These are phyloP conservation scores for Drosophila pectinifera DNA, from an alignment of 1,140 invertebrate species.

Conservation along the genomic window DNA sequence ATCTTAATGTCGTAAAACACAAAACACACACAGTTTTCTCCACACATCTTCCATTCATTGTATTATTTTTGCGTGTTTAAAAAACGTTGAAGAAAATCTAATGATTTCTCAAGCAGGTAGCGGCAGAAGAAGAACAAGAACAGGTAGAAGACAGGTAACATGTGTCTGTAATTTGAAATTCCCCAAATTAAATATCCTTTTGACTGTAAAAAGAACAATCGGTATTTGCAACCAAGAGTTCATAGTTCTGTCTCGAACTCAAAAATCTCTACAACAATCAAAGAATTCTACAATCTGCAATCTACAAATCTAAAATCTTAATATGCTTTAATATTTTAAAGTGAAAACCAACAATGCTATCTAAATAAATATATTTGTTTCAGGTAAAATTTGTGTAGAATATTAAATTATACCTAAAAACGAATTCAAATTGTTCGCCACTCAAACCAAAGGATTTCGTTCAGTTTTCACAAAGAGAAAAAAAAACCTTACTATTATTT, in stretches of 20 bases:
- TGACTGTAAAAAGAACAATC: background rate
- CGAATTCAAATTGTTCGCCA: too few relatives aligned
- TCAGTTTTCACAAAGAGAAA: too few relatives aligned
- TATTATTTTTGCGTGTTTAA: conserved; percentile 22
- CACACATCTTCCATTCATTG: conserved; percentile 17
- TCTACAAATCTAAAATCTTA: too few relatives aligned
- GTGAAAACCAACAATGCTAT: too few relatives aligned
- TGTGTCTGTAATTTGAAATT: conserved; percentile 15
- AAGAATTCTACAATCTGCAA: background rate
- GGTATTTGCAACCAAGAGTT: background rate
- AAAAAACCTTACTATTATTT: too few relatives aligned
- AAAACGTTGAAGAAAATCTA: conserved; percentile 1
- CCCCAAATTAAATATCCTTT: background rate
- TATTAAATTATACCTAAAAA: too few relatives aligned
- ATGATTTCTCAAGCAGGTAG: conserved; percentile 8
- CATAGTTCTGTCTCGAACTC: background rate
- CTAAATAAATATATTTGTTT: too few relatives aligned
- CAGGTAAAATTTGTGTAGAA: too few relatives aligned
- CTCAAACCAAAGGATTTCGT: too few relatives aligned
- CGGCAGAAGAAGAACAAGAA: background rate
- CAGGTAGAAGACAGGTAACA: conserved; percentile 21
- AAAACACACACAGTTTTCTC: conserved; percentile 9
- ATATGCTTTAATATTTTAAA: too few relatives aligned
- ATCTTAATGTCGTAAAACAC: conserved; percentile 16
- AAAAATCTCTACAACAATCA: background rate